Evolutionary conservation across 2,797 vertebrate genomes (phyloP).

Genomic region (Pantherophis alleghaniensis): DNA sequence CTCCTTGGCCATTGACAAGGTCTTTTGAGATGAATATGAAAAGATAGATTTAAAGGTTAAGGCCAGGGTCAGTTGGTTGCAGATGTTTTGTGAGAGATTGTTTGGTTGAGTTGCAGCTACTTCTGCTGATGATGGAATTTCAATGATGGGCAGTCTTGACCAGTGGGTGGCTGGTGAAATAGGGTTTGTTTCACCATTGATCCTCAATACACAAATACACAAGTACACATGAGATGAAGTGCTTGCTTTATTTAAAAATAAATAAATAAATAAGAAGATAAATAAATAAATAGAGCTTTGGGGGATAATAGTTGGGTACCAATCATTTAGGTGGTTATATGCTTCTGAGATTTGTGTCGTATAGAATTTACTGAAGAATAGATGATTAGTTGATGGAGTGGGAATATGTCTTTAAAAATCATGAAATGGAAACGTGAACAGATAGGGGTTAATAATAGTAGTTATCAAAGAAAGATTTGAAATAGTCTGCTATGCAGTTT

Average conservation of each 20-base stretch:
- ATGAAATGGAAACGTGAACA: neutral
- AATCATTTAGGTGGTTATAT: neutral
- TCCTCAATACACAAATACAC: constrained; percentile 75
- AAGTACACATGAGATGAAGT: constrained; percentile 68
- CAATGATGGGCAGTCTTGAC: constrained; percentile 75
- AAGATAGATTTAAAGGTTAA: constrained; percentile 99
- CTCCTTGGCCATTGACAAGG: constrained; percentile 95
- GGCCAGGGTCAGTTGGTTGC: constrained; percentile 91
- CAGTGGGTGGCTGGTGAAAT: constrained; percentile 70
- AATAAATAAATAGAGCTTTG: neutral
- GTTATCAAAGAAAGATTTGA: neutral
- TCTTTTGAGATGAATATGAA: constrained; percentile 99
- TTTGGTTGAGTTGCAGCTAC: constrained; percentile 75
- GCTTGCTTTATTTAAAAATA: constrained; percentile 44
- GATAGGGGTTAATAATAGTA: neutral
- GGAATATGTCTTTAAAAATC: neutral
- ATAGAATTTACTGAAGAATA: neutral
- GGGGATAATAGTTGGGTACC: neutral
- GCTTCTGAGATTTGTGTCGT: neutral
- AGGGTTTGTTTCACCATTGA: constrained; percentile 76
- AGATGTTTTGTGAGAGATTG: constrained; percentile 86
- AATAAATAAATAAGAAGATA: too few relatives aligned
- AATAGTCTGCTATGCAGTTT: neutral
- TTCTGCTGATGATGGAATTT: constrained; percentile 81
- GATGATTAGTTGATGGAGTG: neutral